Base-by-base conservation (phyloP, 2,888 invertebrate genomes). In the Aethes cnicana region DNA sequence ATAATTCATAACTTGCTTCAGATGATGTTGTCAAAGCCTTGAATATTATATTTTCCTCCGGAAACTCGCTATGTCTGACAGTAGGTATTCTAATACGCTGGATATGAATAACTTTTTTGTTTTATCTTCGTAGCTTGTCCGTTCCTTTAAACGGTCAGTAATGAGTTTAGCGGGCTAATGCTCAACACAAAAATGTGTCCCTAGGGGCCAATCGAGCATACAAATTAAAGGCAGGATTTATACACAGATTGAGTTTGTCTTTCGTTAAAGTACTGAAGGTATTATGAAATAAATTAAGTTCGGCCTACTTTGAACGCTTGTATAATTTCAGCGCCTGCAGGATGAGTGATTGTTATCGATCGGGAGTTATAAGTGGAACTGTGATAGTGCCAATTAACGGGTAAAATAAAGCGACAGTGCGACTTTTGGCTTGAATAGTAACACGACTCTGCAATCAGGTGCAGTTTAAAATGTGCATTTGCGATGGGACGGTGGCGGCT, bases 391-490 rank as follows among this genome's bases (percentile, higher is more conserved):
- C 68, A 74, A 71, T 72, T 74, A 72, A 68, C 61, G 59, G 48
- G 71, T 74, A 64, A 80, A 84, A 84, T 79, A 80, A 81, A 78
- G 77, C 66, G 81, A 80, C 85, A 78, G 78, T 57, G 56, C 64
- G 83, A 86, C 83, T 88, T 88, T 88, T 84, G 80, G 81, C 72
- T 68, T 69, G 77, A 70, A 75, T 77, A 71, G 78, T 75, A 74
- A 89, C 89, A 89, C 74, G 89, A 75, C 64, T 87, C 72, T 83
- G 87, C 89, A 87, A 88, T 89, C 88, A 88, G 81, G 73, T 82
- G 77, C 81, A 82, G 87, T 88, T 89, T 87, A 88, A 89, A 89
- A 89, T 89, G 89, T 88, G 88, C 89, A 89, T 89, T 88, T 83
- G 81, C 81, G 72, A 89, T 89, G 86, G 69, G 81, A 64, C 54